These are phyloP conservation scores for Lepidocyrtoides sp. DNA, from an alignment of 2,888 invertebrate genomes.

Conservation along the genomic window DNA sequence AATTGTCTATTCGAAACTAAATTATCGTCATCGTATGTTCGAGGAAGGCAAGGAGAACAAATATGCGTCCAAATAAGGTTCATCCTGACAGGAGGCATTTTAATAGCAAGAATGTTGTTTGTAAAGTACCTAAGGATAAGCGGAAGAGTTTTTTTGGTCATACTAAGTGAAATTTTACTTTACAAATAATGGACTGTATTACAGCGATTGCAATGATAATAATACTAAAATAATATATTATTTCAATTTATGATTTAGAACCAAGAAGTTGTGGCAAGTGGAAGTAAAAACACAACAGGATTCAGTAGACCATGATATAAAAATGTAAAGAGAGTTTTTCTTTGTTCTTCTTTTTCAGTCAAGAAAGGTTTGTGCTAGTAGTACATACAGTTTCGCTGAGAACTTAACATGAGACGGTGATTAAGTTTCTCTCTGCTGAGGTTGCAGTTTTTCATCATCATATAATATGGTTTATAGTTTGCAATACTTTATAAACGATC, in stretches of 20 bases:
- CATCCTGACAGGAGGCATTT: slow-evolving; percentile 7
- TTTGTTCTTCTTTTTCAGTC: slow-evolving; percentile 33
- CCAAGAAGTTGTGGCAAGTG: not conserved
- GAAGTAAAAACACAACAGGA: slow-evolving; percentile 27
- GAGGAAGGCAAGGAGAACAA: slow-evolving; percentile 44
- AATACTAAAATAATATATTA: not conserved
- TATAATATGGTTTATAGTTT: not conserved
- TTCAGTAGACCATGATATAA: slow-evolving; percentile 24
- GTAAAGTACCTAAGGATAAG: not conserved
- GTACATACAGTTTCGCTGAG: not conserved
- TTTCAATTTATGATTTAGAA: not conserved
- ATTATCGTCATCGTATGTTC: not conserved
- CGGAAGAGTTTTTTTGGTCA: slow-evolving; percentile 21
- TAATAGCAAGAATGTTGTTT: not conserved
- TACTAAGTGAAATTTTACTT: slow-evolving; percentile 51
- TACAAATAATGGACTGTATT: not conserved
- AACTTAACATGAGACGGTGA: not conserved
- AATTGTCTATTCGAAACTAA: not conserved
- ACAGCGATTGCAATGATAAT: not conserved
- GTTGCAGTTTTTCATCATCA: slow-evolving; percentile 25
- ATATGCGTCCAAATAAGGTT: slow-evolving; percentile 61
- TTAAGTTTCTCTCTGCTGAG: slow-evolving; percentile 32
- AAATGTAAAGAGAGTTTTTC: not conserved
- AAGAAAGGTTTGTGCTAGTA: not conserved
- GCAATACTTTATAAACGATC: no score